Evolutionary conservation across 2,888 invertebrate genomes (phyloP).

Genomic region (Trissolcus brochymenae): DNA sequence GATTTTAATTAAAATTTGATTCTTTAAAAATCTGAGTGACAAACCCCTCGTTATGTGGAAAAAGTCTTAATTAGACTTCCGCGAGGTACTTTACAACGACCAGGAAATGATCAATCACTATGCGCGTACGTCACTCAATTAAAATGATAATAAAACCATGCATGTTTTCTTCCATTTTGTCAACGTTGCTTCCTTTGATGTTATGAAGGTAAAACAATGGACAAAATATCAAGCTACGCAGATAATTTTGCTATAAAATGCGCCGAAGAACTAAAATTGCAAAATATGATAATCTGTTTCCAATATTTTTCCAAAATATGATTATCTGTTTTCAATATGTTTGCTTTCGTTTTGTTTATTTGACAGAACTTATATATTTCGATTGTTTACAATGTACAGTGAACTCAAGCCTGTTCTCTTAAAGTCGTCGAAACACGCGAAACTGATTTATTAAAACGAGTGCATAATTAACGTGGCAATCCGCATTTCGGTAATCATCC

Average conservation of each 20-base stretch:
- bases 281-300: no score
- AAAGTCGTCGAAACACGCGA: background rate
- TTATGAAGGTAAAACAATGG: background rate
- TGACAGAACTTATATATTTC: background rate
- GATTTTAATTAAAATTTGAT: slow-evolving; percentile 22
- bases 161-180: slow-evolving; percentile 16
- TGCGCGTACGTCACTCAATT: slow-evolving; percentile 24
- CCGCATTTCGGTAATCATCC: slow-evolving; percentile 28
- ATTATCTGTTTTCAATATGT: no score
- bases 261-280: no score
- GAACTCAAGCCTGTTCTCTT: background rate
- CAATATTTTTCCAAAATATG: no score
- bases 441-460: slow-evolving; percentile 22
- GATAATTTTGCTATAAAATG: no score
- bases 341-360: no score
- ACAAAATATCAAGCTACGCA: background rate
- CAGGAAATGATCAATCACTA: slow-evolving; percentile 47
- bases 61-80: slow-evolving; percentile 40
- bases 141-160: slow-evolving; percentile 32
- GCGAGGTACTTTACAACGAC: slow-evolving; percentile 3
- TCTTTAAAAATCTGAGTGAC: background rate
- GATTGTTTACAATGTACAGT: background rate
- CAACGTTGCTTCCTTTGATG: no score
- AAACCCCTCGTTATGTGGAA: background rate
- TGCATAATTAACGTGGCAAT: slow-evolving; percentile 15